Evolutionary conservation across 2,888 invertebrate genomes (phyloP).

Genomic region (Selenia dentaria): DNA sequence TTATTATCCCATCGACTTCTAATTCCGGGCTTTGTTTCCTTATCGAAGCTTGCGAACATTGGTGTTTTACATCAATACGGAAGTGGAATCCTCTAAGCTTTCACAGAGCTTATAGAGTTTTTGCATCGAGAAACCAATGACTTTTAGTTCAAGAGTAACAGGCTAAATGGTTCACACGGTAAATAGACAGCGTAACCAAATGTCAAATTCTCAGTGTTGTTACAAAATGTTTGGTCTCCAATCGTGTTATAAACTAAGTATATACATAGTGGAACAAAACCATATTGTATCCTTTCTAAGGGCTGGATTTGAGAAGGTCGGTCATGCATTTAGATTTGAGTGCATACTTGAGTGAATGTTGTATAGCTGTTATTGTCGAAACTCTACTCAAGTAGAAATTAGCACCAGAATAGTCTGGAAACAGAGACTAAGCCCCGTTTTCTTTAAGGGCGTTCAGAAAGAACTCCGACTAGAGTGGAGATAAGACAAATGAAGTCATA

Average conservation of each 20-base stretch:
- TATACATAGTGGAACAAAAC: no score
- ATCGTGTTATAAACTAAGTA: neutral
- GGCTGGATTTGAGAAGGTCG: no score
- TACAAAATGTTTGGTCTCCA: constrained; percentile 9
- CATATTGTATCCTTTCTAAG: no score
- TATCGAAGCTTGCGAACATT: constrained; percentile 16
- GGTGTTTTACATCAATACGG: constrained; percentile 13
- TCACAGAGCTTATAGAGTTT: constrained; percentile 9
- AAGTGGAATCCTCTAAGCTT: constrained; percentile 7
- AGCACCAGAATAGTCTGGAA: no score
- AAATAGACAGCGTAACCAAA: constrained; percentile 31
- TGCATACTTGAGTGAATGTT: no score
- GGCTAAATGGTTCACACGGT: constrained; percentile 38
- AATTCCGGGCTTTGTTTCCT: constrained; percentile 21
- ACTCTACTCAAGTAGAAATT: no score
- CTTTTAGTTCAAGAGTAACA: constrained; percentile 4
- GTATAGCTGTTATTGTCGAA: no score
- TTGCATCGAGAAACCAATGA: constrained; percentile 5
- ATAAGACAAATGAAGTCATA: no score
- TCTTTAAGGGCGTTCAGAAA: no score
- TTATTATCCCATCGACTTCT: constrained; percentile 11
- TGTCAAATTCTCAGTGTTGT: constrained; percentile 42
- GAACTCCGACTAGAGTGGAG: no score
- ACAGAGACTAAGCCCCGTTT: no score
- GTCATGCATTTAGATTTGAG: no score